Conservation (phyloP, 2,797 vertebrate species). For the Sebastes iracundus region DNA sequence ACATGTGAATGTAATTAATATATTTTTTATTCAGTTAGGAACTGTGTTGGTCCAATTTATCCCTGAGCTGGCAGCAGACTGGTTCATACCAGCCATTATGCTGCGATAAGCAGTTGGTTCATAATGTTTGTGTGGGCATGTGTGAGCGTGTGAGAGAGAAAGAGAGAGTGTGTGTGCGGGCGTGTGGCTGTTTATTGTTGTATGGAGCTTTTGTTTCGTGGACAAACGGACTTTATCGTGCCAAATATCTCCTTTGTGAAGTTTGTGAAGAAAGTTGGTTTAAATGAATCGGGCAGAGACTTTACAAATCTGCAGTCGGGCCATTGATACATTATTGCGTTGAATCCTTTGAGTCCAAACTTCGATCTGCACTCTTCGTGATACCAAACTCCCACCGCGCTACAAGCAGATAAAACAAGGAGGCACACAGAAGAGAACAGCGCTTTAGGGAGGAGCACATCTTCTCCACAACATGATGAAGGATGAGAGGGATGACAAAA, state of each 20-base stretch:
- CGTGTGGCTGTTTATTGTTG: slow-evolving; percentile 41
- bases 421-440: slow-evolving; percentile 44
- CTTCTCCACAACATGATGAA: slow-evolving; percentile 58
- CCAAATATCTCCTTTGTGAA: slow-evolving; percentile 52
- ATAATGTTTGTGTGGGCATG: slow-evolving; percentile 48
- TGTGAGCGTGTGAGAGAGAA: slow-evolving; percentile 22
- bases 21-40: not conserved
- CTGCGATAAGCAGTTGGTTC: slow-evolving; percentile 53
- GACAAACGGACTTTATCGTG: slow-evolving; percentile 32
- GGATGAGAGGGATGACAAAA: slow-evolving; percentile 53
- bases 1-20: not conserved
- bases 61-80: not conserved
- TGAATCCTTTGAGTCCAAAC: slow-evolving; percentile 48
- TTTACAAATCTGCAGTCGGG: slow-evolving; percentile 33
- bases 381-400: slow-evolving; percentile 51
- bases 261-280: slow-evolving; percentile 42
- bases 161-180: not conserved
- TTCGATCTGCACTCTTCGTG: slow-evolving; percentile 56
- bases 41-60: not conserved
- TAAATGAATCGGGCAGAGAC: slow-evolving; percentile 38
- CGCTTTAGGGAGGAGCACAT: slow-evolving; percentile 53
- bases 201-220: slow-evolving; percentile 45
- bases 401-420: slow-evolving; percentile 44
- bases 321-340: slow-evolving; percentile 44
- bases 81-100: slow-evolving; percentile 24